Percentiles rank a stretch among this genome's conserved stretches.
phyloP scores from a whole-genome alignment of 2,797 vertebrate species.

The Falco novaeseelandiae region DNA sequence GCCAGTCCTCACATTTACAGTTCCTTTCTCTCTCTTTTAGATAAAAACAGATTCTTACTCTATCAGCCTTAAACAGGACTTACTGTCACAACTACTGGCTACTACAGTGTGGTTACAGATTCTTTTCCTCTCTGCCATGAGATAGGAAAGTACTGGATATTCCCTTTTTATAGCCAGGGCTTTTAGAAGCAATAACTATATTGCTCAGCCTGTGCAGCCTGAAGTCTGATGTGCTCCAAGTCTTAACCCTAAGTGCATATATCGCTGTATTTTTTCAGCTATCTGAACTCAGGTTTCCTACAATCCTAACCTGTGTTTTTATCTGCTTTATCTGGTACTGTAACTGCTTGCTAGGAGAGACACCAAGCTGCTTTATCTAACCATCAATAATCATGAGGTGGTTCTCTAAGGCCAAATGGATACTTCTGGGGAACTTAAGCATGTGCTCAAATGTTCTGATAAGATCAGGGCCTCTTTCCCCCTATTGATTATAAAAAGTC shows the following conservation, averaged over 20 bases:
- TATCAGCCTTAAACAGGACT: background rate
- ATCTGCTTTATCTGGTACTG: background rate
- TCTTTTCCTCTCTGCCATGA: background rate
- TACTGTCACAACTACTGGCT: background rate
- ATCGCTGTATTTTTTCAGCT: background rate
- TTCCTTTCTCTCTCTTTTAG: background rate
- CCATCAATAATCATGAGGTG: background rate
- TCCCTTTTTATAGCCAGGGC: background rate
- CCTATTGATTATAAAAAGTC: background rate
- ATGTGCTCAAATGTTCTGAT: background rate
- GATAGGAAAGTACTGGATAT: background rate
- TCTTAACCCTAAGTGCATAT: background rate
- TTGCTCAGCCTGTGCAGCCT: background rate
- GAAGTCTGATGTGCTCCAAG: background rate
- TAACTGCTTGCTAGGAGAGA: background rate
- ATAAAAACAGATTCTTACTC: background rate
- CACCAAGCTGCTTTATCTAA: background rate
- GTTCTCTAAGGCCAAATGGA: background rate
- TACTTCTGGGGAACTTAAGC: background rate
- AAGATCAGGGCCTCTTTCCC: background rate
- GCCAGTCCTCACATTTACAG: background rate
- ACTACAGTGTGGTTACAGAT: background rate
- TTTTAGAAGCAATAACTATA: background rate
- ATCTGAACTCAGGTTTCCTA: background rate
- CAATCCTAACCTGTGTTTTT: background rate